A percentile compares a stretch with the other conserved stretches of the same genome.
Evolutionary conservation across 2,888 invertebrate species (phyloP).

Genomic region (Dicranocentrus wangi): DNA sequence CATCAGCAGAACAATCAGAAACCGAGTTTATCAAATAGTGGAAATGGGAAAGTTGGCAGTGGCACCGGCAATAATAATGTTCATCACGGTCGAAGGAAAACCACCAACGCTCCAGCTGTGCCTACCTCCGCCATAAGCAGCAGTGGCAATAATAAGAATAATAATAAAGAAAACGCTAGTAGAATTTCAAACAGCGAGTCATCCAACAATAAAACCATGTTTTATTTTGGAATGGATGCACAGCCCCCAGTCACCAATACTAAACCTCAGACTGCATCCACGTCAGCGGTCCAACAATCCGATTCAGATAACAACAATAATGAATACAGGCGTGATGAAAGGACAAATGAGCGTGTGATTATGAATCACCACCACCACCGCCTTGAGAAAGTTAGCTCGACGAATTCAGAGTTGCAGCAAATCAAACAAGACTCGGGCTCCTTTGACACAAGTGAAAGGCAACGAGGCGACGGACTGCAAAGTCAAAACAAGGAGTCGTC

Average conservation of each 20-base stretch:
- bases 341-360: constrained; percentile 19
- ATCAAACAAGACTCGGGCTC: constrained; percentile 75
- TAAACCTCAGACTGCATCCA: constrained; percentile 46
- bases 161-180: constrained; percentile 18
- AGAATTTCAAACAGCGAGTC: constrained; percentile 30
- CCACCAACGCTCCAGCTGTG: constrained; percentile 58
- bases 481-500: constrained; percentile 69
- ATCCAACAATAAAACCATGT: constrained; percentile 76
- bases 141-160: constrained; percentile 39
- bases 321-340: constrained; percentile 33
- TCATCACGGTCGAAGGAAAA: constrained; percentile 49
- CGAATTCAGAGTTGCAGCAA: constrained; percentile 58
- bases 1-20: constrained; percentile 18
- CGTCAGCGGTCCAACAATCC: constrained; percentile 56
- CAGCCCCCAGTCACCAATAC: constrained; percentile 28
- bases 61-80: constrained; percentile 36
- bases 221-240: constrained; percentile 86
- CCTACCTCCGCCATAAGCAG: constrained; percentile 35
- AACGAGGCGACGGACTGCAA: constrained; percentile 68
- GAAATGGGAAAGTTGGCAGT: constrained; percentile 52
- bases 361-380: constrained; percentile 26
- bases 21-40: constrained; percentile 16
- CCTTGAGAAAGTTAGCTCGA: constrained; percentile 51
- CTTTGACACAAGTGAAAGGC: constrained; percentile 74
- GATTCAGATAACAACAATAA: constrained; percentile 65